These are phyloP conservation scores for Burhinus bistriatus DNA, from an alignment of 2,113 vertebrate species.

Conservation along the genomic window DNA sequence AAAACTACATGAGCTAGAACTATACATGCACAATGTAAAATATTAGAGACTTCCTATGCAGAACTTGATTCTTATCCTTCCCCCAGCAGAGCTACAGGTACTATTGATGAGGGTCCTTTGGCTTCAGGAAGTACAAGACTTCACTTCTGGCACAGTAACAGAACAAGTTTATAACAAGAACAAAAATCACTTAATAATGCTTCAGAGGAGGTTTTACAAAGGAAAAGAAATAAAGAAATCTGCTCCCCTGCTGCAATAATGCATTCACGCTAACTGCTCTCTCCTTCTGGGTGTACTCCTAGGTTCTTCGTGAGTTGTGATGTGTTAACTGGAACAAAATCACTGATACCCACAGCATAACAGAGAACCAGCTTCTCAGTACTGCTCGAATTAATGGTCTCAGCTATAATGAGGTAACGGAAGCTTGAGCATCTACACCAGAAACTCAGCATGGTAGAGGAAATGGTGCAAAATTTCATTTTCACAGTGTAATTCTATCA, in stretches of 20 bases:
- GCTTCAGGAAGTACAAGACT: background rate
- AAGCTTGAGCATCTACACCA: background rate
- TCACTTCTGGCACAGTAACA: background rate
- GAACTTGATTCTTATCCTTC: background rate
- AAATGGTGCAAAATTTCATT: background rate
- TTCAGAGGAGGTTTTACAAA: background rate
- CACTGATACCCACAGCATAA: background rate
- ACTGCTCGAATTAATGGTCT: background rate
- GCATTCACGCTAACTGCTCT: background rate
- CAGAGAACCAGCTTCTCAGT: background rate
- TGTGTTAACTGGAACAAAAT: background rate
- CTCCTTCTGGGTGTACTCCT: background rate
- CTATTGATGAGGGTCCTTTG: background rate
- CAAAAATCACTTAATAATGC: background rate
- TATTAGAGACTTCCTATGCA: background rate
- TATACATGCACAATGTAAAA: background rate
- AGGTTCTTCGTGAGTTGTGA: background rate
- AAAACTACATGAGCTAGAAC: background rate
- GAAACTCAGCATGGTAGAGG: rapidly evolving
- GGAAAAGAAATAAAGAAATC: background rate
- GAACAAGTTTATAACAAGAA: background rate
- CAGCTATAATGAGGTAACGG: background rate
- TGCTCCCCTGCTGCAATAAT: background rate
- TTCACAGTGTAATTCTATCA: background rate
- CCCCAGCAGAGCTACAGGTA: background rate